Base-by-base conservation (phyloP, 2,888 invertebrate species). In the Cantharis rustica region DNA sequence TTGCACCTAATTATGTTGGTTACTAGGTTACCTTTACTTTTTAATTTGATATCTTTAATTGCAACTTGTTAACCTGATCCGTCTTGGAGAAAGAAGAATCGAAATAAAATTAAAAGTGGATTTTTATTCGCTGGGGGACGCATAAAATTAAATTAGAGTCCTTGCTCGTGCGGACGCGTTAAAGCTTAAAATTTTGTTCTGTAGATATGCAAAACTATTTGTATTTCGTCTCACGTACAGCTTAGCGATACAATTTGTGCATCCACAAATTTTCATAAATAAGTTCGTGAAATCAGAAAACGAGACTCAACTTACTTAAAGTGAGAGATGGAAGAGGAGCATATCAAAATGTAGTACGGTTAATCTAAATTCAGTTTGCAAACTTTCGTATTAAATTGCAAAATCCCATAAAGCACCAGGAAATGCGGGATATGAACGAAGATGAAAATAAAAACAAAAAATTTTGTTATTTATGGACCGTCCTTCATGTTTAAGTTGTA, bases 231-330 rank as follows among this genome's bases (percentile, higher is more conserved):
- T 76, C 76, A 73, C 76, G 76, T 76, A 73, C 16, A 16, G 63
- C 31, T 64, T 31, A 31, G 62, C 47, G 71, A 73, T 68, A 76
- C 76, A 68, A 73, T 71, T 73, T 76, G 71, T 71, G 70, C 66
- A 73, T 68, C 73, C 64, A 61, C 68, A 66, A 73, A 73, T 74
- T 71, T 76, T 16, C 71, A 76, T 76, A 71, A 76, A 73, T 71
- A 76, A 73, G 69, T 72, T 76, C 20, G 63, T 61, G 76, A 26
- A 66, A 70, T 73, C 64, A 73, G 68, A 68, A 73, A 73, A 73
- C 73, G 66, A 66, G 27, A 71, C 16, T 61, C 61, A 16, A 61
- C 10, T 61, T 9, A 66, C 47, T 47, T 47, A 47, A 68, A 69
- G 73, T 69, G 66, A 75, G 68, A 61, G 72, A 63, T 61, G 69